Conservation (phyloP, 2,797 vertebrate species). For the Semaprochilodus insignis region DNA sequence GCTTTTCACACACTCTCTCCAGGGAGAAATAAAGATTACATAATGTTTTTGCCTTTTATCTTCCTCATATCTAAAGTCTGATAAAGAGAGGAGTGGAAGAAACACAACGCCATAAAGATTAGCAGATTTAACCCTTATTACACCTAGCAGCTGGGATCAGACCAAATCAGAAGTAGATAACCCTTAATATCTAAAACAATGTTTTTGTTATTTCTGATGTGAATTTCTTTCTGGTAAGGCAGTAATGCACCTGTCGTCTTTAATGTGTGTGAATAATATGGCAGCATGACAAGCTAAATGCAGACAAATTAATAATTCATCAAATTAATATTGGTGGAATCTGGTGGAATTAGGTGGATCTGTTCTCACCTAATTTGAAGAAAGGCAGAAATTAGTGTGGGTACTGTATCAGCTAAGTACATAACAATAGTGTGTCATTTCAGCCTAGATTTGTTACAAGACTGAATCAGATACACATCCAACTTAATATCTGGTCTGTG, state of each 20-base stretch:
- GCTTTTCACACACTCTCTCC: conserved; percentile 1
- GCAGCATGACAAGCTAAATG: not conserved
- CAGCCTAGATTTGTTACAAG: too few relatives aligned
- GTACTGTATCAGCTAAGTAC: too few relatives aligned
- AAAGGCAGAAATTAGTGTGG: not conserved
- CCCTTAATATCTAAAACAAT: not conserved
- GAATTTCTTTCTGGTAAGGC: not conserved
- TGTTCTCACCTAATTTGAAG: not conserved
- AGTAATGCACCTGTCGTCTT: not conserved
- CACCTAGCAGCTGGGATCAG: not conserved
- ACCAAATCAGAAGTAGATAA: not conserved
- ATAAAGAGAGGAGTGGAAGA: conserved; percentile 47
- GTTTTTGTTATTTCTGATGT: not conserved
- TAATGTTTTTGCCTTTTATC: conserved; percentile 46
- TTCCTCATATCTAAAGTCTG: conserved; percentile 46
- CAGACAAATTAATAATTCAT: not conserved
- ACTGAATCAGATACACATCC: too few relatives aligned
- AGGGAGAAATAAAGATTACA: conserved; percentile 41
- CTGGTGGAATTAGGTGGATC: not conserved
- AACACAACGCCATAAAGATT: conserved; percentile 70
- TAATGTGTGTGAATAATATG: not conserved
- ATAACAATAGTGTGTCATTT: too few relatives aligned
- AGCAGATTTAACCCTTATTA: conserved; percentile 30
- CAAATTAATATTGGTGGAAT: not conserved
- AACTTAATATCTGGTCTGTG: too few relatives aligned